Evolutionary conservation across 1,140 invertebrate genomes (phyloP).

Genomic region (Piezodorus guildinii): DNA sequence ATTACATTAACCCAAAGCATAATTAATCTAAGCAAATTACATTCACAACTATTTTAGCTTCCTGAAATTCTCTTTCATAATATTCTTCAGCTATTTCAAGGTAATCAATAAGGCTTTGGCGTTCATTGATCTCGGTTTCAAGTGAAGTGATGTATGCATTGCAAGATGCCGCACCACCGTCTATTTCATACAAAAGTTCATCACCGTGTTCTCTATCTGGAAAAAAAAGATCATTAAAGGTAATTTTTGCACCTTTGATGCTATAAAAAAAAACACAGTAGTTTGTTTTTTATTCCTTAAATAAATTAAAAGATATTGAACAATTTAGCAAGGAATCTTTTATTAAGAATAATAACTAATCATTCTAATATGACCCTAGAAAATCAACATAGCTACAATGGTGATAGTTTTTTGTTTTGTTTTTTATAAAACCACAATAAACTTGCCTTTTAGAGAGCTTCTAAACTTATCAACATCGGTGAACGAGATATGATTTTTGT

Average conservation of each 20-base stretch:
- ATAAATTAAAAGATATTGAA: not conserved
- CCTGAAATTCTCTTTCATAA: conserved; percentile 79
- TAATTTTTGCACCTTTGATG: too few species aligned
- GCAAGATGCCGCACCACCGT: conserved; percentile 61
- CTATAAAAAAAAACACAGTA: too few species aligned
- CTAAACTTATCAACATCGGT: conserved; percentile 52
- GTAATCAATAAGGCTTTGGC: conserved; percentile 60
- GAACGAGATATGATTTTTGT: conserved; percentile 42
- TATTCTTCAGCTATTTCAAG: conserved; percentile 71
- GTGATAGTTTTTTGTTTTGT: too few species aligned
- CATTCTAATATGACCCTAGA: too few species aligned
- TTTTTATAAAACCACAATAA: too few species aligned
- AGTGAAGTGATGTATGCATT: conserved; percentile 71
- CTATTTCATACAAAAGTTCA: conserved; percentile 78
- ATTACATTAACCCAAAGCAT: too few species aligned
- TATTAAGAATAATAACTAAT: too few species aligned
- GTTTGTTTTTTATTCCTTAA: not conserved
- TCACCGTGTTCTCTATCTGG: conserved; percentile 70
- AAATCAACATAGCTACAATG: too few species aligned
- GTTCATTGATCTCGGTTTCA: conserved; percentile 68
- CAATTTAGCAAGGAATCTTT: conserved; percentile 16
- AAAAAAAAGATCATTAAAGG: conserved; percentile 30
- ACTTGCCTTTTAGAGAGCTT: conserved; percentile 58
- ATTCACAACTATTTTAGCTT: conserved; percentile 86
- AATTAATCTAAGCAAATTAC: conserved; percentile 39